Percentiles rank a stretch among this genome's conserved stretches.
These are phyloP conservation scores for Cynopterus sphinx DNA, from an alignment of 2,797 vertebrate species.

Conservation along the genomic window DNA sequence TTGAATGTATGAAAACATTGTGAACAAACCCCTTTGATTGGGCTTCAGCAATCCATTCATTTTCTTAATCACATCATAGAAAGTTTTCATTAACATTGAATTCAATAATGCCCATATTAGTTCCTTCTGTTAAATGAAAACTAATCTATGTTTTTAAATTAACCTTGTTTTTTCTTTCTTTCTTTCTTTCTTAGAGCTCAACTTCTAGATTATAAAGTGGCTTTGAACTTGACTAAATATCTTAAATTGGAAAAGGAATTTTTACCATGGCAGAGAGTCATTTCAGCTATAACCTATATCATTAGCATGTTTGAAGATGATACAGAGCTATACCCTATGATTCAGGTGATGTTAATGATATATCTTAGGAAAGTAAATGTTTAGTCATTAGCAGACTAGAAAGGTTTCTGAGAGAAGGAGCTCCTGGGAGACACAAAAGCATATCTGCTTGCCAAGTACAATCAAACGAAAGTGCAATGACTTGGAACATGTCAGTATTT, in stretches of 20 bases:
- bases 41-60: background rate
- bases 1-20: background rate
- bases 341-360: slow-evolving; percentile 88
- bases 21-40: background rate
- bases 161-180: background rate
- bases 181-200: slow-evolving; percentile 86
- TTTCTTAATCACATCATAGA: background rate
- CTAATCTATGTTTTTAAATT: slow-evolving; percentile 31
- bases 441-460: background rate
- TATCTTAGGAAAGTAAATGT: background rate
- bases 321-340: slow-evolving; percentile 85
- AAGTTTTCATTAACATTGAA: background rate
- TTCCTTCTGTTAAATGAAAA: background rate
- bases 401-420: background rate
- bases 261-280: slow-evolving; percentile 91
- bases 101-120: background rate
- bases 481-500: background rate
- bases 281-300: slow-evolving; percentile 90
- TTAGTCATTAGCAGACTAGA: background rate
- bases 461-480: background rate
- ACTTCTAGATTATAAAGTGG: slow-evolving; percentile 87
- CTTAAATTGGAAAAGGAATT: slow-evolving; percentile 89
- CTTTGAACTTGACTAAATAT: slow-evolving; percentile 92
- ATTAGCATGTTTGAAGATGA: slow-evolving; percentile 91
- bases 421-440: background rate